These are phyloP conservation scores for Oscheius onirici DNA, from an alignment of 2,888 invertebrate species.

Conservation along the genomic window DNA sequence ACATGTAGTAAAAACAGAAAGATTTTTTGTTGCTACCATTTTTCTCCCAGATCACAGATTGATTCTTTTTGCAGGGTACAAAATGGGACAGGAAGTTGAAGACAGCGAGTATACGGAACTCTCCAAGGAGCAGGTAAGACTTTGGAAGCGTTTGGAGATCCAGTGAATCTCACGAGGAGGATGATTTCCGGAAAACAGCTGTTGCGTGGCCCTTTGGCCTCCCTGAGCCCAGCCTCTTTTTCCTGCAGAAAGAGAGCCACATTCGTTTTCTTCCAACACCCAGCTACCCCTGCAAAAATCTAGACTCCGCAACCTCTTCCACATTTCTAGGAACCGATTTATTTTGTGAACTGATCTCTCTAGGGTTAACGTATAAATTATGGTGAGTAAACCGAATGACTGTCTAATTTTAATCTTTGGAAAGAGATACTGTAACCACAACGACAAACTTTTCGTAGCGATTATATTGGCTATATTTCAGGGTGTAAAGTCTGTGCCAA, in stretches of 20 bases:
- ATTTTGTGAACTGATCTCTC: background rate
- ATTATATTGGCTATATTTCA: slow-evolving; percentile 2
- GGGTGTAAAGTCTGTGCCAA: slow-evolving; percentile 5
- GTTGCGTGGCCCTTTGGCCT: slow-evolving; percentile 1
- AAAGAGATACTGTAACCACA: too few relatives aligned
- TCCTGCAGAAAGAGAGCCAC: background rate
- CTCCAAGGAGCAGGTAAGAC: background rate
- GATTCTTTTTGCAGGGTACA: background rate
- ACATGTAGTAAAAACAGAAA: background rate
- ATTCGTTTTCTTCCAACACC: too few relatives aligned
- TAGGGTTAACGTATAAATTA: background rate
- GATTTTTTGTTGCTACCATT: background rate
- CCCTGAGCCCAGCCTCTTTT: slow-evolving; percentile 1
- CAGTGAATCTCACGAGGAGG: background rate
- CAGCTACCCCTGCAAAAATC: too few relatives aligned
- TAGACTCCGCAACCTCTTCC: background rate
- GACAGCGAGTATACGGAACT: slow-evolving; percentile 21
- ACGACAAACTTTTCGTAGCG: too few relatives aligned
- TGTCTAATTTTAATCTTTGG: background rate
- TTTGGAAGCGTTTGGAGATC: background rate
- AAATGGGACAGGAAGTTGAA: background rate
- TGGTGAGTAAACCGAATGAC: background rate
- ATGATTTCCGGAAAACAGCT: background rate
- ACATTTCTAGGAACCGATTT: background rate
- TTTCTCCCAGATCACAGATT: background rate